Conservation (phyloP, 2,888 invertebrate genomes). For the Pammene fasciana region DNA sequence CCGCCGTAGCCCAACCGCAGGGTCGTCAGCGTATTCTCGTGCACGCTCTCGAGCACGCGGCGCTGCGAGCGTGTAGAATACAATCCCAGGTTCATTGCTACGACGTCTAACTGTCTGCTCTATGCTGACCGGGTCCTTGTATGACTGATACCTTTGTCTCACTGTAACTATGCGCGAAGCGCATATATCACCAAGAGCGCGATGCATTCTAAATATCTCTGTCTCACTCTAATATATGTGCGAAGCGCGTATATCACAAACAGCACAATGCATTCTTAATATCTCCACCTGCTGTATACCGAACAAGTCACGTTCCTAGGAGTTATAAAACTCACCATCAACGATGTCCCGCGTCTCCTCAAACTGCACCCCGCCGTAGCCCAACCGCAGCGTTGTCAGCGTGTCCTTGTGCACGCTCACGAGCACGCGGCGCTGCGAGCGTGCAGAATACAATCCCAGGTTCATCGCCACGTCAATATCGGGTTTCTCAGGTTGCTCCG, state of each 20-base stretch:
- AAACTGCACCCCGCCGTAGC: conserved; percentile 15
- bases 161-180: too few species aligned
- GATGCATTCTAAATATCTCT: too few species aligned
- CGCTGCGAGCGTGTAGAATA: conserved; percentile 46
- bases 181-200: too few species aligned
- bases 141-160: too few species aligned
- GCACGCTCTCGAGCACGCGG: conserved; percentile 50
- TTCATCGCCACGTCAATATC: conserved; percentile 45
- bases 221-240: too few species aligned
- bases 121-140: too few species aligned
- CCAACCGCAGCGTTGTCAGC: not conserved
- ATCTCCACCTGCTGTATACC: too few species aligned
- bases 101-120: too few species aligned
- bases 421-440: conserved; percentile 50
- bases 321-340: conserved; percentile 48
- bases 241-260: too few species aligned
- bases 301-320: too few species aligned
- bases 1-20: conserved; percentile 1
- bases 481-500: not conserved
- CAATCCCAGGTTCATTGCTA: too few species aligned
- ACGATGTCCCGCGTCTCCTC: conserved; percentile 45
- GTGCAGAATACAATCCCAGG: conserved; percentile 53
- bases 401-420: conserved; percentile 42
- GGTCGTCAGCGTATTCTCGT: not conserved
- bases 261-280: too few species aligned